These are phyloP conservation scores for Sebastes oblongus DNA, from an alignment of 2,797 vertebrate species.

Conservation along the genomic window DNA sequence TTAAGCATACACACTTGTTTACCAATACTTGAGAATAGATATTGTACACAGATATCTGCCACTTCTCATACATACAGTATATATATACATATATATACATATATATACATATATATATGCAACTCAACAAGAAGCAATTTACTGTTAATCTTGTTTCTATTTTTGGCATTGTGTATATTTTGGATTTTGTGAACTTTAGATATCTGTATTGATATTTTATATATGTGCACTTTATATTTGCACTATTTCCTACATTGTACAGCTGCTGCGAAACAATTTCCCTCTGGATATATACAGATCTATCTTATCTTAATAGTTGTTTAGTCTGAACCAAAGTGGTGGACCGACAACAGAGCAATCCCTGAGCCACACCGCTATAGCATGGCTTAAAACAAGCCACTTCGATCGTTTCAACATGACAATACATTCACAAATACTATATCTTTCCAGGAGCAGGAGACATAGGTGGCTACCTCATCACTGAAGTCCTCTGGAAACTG, in stretches of 20 bases:
- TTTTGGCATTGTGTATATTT: not conserved
- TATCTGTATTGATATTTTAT: not conserved
- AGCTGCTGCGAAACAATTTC: not conserved
- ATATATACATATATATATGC: not conserved
- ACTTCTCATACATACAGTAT: not conserved
- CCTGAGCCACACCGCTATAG: not conserved
- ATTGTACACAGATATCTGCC: not conserved
- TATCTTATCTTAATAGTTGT: not conserved
- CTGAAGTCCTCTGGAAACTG: conserved; percentile 88
- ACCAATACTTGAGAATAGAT: not conserved
- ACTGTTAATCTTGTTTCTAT: not conserved
- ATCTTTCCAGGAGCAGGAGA: not conserved
- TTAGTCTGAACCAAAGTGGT: not conserved
- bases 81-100: not conserved
- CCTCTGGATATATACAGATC: not conserved
- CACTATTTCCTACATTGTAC: not conserved
- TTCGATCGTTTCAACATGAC: not conserved
- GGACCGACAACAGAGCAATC: not conserved
- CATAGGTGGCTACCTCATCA: conserved; percentile 81
- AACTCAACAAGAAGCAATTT: not conserved
- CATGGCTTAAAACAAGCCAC: not conserved
- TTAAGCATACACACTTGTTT: too few relatives aligned
- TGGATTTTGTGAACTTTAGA: not conserved
- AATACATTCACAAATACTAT: not conserved
- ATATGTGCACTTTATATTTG: not conserved